A percentile compares a stretch with the other conserved stretches of the same genome.
Conservation (phyloP, 2,113 vertebrate species). For the Hyaena hyaena region DNA sequence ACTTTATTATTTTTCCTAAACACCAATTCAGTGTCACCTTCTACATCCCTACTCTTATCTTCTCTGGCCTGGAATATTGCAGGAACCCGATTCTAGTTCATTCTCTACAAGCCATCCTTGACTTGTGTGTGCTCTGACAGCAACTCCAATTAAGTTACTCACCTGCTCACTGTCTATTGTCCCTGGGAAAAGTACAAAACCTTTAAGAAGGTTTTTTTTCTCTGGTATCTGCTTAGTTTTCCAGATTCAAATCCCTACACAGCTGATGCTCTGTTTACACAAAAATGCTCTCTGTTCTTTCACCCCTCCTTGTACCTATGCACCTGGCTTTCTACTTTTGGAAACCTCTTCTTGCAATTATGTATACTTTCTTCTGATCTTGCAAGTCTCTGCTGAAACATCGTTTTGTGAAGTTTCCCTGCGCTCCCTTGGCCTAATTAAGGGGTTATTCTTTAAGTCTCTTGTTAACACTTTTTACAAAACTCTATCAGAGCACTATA, state of each 20-base stretch:
- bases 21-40: background rate
- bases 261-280: background rate
- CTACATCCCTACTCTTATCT: background rate
- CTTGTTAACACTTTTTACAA: background rate
- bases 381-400: background rate
- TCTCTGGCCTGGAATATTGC: background rate
- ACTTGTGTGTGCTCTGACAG: background rate
- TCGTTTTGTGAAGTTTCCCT: background rate
- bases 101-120: background rate
- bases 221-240: conserved; percentile 17
- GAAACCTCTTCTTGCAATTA: background rate
- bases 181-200: background rate
- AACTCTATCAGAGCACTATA: background rate
- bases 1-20: background rate
- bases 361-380: background rate
- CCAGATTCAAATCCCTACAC: background rate
- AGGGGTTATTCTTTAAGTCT: background rate
- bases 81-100: background rate
- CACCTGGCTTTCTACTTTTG: background rate
- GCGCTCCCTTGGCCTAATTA: background rate
- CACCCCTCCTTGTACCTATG: background rate
- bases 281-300: background rate
- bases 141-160: background rate
- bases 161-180: background rate
- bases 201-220: background rate